Conservation (phyloP, 2,113 vertebrate genomes). For the Shinisaurus crocodilurus region DNA sequence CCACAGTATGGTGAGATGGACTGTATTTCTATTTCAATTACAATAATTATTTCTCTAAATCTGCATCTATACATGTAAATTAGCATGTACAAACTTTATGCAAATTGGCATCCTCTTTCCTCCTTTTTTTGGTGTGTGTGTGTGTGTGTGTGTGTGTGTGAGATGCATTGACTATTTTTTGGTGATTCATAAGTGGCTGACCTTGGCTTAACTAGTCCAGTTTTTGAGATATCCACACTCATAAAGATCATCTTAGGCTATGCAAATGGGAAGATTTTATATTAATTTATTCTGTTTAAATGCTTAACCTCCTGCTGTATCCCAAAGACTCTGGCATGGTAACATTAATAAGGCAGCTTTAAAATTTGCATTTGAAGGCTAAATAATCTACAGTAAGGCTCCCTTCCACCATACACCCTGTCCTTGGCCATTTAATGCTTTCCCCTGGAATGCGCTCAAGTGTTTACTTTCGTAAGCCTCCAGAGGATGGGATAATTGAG, state of each 20-base stretch:
- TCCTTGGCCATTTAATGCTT: background rate
- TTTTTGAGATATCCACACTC: background rate
- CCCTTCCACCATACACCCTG: too few relatives aligned
- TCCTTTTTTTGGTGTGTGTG: too few relatives aligned
- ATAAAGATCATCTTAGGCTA: background rate
- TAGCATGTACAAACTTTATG: too few relatives aligned
- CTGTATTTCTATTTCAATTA: too few relatives aligned
- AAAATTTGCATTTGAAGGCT: background rate
- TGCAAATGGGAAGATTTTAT: background rate
- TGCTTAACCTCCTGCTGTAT: background rate
- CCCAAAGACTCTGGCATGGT: background rate
- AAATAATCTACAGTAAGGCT: background rate
- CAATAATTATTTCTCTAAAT: too few relatives aligned
- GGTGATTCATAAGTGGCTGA: too few relatives aligned
- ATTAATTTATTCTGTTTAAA: background rate
- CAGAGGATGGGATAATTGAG: background rate
- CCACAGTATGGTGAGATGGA: too few relatives aligned
- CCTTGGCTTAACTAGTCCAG: background rate
- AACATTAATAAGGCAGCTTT: background rate
- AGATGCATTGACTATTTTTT: too few relatives aligned
- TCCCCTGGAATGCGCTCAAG: background rate
- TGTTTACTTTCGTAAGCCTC: background rate
- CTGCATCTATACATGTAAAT: too few relatives aligned
- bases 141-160: too few relatives aligned
- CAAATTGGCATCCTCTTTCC: too few relatives aligned